phyloP scores from a whole-genome alignment of 2,113 vertebrate species.

The Ophthalmolycus amberensis region DNA sequence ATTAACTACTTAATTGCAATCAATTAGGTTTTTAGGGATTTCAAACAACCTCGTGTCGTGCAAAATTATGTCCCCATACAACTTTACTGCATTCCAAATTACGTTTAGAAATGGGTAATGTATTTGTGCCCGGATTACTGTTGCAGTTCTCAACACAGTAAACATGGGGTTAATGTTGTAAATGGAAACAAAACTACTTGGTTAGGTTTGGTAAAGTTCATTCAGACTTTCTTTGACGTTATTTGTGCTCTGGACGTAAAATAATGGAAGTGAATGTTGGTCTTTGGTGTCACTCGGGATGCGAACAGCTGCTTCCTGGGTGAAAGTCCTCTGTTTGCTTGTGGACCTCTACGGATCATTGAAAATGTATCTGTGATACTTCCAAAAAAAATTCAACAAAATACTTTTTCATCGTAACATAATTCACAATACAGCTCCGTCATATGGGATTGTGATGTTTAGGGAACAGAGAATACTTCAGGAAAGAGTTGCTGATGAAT shows the following conservation, averaged over 20 bases:
- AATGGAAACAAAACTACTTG: too few relatives aligned
- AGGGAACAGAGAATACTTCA: not conserved
- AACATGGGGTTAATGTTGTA: too few relatives aligned
- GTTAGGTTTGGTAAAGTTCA: too few relatives aligned
- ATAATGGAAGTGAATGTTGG: not conserved
- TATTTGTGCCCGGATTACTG: not conserved
- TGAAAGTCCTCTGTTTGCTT: not conserved
- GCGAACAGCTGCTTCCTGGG: not conserved
- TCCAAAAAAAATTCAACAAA: too few relatives aligned
- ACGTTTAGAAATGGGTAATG: too few relatives aligned
- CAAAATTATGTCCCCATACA: too few relatives aligned
- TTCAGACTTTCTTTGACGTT: not conserved
- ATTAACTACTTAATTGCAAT: not conserved
- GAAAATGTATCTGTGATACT: too few relatives aligned
- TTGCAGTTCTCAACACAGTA: too few relatives aligned
- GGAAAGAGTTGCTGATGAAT: not conserved
- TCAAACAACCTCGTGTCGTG: too few relatives aligned
- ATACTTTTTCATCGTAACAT: not conserved
- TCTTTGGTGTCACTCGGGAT: not conserved
- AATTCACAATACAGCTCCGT: not conserved
- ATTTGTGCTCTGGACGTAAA: not conserved
- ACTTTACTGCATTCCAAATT: too few relatives aligned
- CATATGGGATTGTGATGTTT: not conserved
- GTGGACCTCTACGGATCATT: too few relatives aligned
- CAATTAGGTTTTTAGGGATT: not conserved